Evolutionary conservation across 2,113 vertebrate species (phyloP).

Genomic region (Herpetotheres cachinnans): DNA sequence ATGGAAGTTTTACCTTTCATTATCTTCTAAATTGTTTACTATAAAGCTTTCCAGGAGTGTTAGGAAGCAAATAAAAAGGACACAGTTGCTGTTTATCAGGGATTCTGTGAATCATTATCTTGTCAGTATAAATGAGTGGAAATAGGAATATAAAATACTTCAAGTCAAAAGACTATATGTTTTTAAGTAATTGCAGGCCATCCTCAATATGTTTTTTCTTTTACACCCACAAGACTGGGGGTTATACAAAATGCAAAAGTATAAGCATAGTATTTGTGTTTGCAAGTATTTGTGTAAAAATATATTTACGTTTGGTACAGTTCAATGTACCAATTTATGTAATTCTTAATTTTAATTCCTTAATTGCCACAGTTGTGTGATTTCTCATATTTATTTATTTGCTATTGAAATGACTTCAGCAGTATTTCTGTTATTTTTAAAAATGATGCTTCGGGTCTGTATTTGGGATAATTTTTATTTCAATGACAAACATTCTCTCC

Average conservation of each 20-base stretch:
- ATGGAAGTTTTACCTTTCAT: slow-evolving; percentile 70
- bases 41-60: slow-evolving; percentile 49
- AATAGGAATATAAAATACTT: slow-evolving; percentile 1
- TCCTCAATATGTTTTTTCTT: neutral
- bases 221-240: neutral
- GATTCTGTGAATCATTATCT: slow-evolving; percentile 20
- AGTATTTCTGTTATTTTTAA: neutral
- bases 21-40: slow-evolving; percentile 66
- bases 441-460: neutral
- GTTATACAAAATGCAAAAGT: neutral
- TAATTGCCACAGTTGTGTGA: neutral
- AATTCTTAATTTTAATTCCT: neutral
- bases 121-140: slow-evolving; percentile 4
- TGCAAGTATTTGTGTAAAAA: neutral
- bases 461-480: slow-evolving; percentile 38
- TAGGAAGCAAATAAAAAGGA: slow-evolving; percentile 43
- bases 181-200: neutral
- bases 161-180: neutral
- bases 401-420: neutral
- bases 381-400: neutral
- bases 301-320: neutral
- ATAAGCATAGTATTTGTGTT: neutral
- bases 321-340: neutral
- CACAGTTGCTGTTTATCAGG: slow-evolving; percentile 6
- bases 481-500: neutral